phyloP scores from a whole-genome alignment of 2,113 vertebrate species.

The Hippocampus barbouri region DNA sequence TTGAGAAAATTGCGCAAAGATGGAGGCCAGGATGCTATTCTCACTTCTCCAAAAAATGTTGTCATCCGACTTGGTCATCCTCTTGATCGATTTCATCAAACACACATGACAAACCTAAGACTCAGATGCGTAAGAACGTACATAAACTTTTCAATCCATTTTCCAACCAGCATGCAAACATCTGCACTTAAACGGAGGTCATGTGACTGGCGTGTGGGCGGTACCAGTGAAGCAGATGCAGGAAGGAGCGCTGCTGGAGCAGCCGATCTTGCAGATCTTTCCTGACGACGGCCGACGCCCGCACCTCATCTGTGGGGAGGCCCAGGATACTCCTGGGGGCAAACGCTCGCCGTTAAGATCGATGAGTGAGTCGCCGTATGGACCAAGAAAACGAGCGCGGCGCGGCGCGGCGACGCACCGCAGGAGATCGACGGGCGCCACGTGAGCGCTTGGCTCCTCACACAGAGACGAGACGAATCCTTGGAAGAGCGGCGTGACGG shows the following conservation, averaged over 20 bases:
- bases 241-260: slow-evolving; percentile 78
- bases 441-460: slow-evolving; percentile 73
- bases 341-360: neutral
- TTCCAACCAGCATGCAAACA: neutral
- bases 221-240: slow-evolving; percentile 91
- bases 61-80: too few species aligned
- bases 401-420: slow-evolving; percentile 64
- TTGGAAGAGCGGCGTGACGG: slow-evolving; percentile 78
- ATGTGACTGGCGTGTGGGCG: neutral
- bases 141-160: too few species aligned
- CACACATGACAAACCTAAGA: too few species aligned
- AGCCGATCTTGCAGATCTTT: slow-evolving; percentile 76
- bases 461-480: slow-evolving; percentile 84
- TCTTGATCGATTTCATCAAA: too few species aligned
- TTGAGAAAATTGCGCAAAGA: too few species aligned
- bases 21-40: too few species aligned
- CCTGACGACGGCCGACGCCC: slow-evolving; percentile 72
- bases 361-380: neutral
- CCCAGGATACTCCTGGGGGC: slow-evolving; percentile 80
- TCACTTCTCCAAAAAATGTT: too few species aligned
- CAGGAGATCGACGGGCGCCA: slow-evolving; percentile 77
- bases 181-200: neutral
- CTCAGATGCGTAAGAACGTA: too few species aligned
- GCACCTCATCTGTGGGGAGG: slow-evolving; percentile 77
- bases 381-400: too few species aligned